A percentile compares a stretch with the other conserved stretches of the same genome.
Conservation (phyloP, 2,113 vertebrate genomes). For the Amazona vittata region DNA sequence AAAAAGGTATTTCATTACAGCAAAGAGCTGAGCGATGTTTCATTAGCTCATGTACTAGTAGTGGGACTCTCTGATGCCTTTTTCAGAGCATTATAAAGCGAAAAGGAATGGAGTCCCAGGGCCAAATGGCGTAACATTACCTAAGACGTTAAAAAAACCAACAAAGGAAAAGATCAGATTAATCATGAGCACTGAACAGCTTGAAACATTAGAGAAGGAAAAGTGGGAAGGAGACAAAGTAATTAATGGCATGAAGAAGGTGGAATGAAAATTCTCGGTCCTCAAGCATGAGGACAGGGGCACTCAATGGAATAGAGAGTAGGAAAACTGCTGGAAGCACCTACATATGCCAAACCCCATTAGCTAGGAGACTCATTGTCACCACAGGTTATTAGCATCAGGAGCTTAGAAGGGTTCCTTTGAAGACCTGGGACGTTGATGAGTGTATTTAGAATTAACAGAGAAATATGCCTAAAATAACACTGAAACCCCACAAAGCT, state of each 20-base stretch:
- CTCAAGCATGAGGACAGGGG: neutral
- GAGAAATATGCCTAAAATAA: neutral
- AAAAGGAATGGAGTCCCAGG: neutral
- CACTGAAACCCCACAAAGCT: neutral
- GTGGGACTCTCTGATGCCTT: neutral
- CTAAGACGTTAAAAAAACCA: neutral
- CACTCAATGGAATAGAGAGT: neutral
- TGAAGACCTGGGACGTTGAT: neutral
- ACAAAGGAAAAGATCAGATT: neutral
- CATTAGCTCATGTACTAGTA: neutral
- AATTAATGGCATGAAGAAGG: neutral
- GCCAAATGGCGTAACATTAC: neutral
- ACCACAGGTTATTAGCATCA: neutral
- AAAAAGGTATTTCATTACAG: neutral
- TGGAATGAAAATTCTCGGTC: neutral
- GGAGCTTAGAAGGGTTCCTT: slow-evolving; percentile 27
- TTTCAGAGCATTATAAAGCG: neutral
- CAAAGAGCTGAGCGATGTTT: neutral
- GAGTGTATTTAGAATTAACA: neutral
- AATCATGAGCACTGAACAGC: neutral
- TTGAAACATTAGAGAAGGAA: neutral
- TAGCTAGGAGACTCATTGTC: slow-evolving; percentile 3
- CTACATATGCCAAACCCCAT: neutral
- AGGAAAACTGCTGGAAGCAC: slow-evolving; percentile 32
- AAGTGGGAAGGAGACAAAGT: neutral